phyloP scores from a whole-genome alignment of 2,113 vertebrate species.

The Paralichthys olivaceus region DNA sequence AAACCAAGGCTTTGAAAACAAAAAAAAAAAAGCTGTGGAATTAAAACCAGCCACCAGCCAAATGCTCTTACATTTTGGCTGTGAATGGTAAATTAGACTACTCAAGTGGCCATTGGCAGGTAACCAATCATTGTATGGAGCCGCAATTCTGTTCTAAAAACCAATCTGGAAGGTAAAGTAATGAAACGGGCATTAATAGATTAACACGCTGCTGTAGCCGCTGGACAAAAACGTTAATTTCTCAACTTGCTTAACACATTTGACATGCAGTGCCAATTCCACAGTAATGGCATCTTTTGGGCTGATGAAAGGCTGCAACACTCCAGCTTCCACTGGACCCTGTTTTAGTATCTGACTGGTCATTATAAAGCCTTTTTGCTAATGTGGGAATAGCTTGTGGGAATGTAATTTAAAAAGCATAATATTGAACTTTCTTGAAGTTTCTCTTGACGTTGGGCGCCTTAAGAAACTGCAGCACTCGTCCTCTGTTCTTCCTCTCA shows the following conservation, averaged over 20 bases:
- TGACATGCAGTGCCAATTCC: slow-evolving; percentile 24
- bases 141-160: slow-evolving; percentile 47
- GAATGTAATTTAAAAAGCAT: slow-evolving; percentile 1
- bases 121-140: slow-evolving; percentile 62
- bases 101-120: slow-evolving; percentile 56
- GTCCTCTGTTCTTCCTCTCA: slow-evolving; percentile 11
- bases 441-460: slow-evolving; percentile 10
- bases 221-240: slow-evolving; percentile 44
- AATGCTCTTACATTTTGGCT: slow-evolving; percentile 31
- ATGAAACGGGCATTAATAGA: slow-evolving; percentile 58
- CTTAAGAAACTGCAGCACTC: not conserved
- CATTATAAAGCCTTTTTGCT: not conserved
- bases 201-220: slow-evolving; percentile 28
- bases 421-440: slow-evolving; percentile 8
- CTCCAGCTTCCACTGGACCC: slow-evolving; percentile 1
- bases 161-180: slow-evolving; percentile 53
- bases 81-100: slow-evolving; percentile 50
- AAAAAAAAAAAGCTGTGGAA: slow-evolving; percentile 52
- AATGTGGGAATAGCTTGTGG: not conserved
- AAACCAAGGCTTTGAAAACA: not conserved
- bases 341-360: not conserved
- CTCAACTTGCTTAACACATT: slow-evolving; percentile 31
- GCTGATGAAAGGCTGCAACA: slow-evolving; percentile 25
- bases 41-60: slow-evolving; percentile 61
- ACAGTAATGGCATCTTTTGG: slow-evolving; percentile 6